A percentile compares a stretch with the other conserved stretches of the same genome.
These are phyloP conservation scores for Cheilosia variabilis DNA, from an alignment of 2,888 invertebrate genomes.

Conservation along the genomic window DNA sequence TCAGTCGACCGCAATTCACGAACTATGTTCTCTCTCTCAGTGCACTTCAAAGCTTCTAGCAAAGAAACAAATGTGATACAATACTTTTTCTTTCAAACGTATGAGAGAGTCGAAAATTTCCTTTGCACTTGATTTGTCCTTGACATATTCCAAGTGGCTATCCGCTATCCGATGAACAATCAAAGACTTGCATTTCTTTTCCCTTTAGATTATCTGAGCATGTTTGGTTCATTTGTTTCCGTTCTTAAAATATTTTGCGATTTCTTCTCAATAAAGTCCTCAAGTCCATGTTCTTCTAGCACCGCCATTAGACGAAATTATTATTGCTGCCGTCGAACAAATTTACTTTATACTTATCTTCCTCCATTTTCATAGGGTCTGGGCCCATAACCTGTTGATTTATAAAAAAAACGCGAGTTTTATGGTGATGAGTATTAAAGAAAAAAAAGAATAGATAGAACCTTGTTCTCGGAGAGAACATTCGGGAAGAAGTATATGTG, in stretches of 20 bases:
- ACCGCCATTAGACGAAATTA: not conserved
- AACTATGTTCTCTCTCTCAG: not conserved
- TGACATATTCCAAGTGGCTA: conserved; percentile 77
- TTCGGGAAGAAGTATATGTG: no score
- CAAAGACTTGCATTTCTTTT: conserved; percentile 75
- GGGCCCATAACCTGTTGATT: no score
- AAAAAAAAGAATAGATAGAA: no score
- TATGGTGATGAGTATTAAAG: no score
- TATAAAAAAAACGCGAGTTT: no score
- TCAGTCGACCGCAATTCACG: not conserved
- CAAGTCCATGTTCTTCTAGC: not conserved
- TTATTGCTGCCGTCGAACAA: conserved; percentile 55
- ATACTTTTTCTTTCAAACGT: conserved; percentile 37
- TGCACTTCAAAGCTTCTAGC: conserved; percentile 30
- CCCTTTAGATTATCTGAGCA: not conserved
- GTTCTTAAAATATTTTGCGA: not conserved
- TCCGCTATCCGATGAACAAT: conserved; percentile 77
- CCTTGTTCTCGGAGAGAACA: no score
- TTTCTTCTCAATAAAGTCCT: not conserved
- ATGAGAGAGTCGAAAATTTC: conserved; percentile 55
- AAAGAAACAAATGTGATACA: conserved; percentile 20
- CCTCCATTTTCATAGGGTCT: conserved; percentile 5
- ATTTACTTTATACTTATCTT: conserved; percentile 5
- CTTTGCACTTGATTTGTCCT: no score
- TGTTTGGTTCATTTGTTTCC: conserved; percentile 1